Evolutionary conservation across 2,113 vertebrate genomes (phyloP).

Genomic region (Benitochromis conjunctus): DNA sequence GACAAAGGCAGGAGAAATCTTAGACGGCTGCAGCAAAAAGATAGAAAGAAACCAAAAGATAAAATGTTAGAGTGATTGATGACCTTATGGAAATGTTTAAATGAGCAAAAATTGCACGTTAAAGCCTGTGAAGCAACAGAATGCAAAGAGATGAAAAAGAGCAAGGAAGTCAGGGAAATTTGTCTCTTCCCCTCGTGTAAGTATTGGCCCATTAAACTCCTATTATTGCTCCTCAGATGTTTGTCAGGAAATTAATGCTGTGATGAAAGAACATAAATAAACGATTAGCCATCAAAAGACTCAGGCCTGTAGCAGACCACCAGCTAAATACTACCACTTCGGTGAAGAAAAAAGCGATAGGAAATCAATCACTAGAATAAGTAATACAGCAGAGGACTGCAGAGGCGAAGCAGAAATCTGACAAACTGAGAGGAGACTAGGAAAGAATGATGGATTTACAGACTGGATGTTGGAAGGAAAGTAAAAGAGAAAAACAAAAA

Average conservation of each 20-base stretch:
- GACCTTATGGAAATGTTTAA: background rate
- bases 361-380: background rate
- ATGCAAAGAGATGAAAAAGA: background rate
- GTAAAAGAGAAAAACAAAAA: background rate
- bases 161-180: background rate
- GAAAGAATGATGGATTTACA: background rate
- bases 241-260: constrained; percentile 34
- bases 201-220: constrained; percentile 31
- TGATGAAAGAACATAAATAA: constrained; percentile 48
- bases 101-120: background rate
- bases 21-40: background rate
- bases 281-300: constrained; percentile 22
- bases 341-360: background rate
- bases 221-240: constrained; percentile 39
- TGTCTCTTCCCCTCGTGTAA: background rate
- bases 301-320: background rate
- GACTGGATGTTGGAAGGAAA: background rate
- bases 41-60: background rate
- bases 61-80: constrained; percentile 14
- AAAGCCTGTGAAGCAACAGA: background rate
- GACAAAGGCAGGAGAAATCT: background rate
- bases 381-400: background rate
- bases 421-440: background rate
- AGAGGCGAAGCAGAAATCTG: background rate
- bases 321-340: background rate